Evolutionary conservation across 2,113 vertebrate genomes (phyloP).

Genomic region (Puffinus mauretanicus): DNA sequence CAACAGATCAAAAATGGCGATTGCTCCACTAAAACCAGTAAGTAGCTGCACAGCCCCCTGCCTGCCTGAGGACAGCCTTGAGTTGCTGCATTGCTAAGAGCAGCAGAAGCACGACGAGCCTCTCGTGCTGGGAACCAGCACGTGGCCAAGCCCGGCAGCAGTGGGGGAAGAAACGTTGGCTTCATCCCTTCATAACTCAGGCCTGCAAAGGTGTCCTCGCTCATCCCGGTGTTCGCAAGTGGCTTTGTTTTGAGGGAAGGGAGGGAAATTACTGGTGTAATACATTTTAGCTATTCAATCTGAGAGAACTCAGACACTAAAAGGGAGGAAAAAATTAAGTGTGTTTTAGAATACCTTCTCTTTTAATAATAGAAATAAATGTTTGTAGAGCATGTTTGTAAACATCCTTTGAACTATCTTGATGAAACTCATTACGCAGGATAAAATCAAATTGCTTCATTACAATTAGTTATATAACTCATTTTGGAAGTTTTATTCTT

Average conservation of each 20-base stretch:
- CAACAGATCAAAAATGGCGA: not conserved
- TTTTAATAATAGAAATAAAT: not conserved
- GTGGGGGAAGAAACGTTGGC: not conserved
- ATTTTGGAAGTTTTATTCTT: not conserved
- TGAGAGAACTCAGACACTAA: not conserved
- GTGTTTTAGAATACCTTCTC: not conserved
- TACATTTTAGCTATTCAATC: not conserved
- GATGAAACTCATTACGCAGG: not conserved
- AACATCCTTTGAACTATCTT: not conserved
- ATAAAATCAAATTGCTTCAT: not conserved
- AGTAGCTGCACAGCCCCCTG: not conserved
- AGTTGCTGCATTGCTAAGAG: not conserved
- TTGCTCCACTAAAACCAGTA: not conserved
- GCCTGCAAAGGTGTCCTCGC: not conserved
- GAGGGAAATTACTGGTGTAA: not conserved
- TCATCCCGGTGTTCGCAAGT: not conserved
- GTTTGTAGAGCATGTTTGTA: not conserved
- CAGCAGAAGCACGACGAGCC: fast-evolving
- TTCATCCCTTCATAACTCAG: not conserved
- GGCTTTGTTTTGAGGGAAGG: not conserved
- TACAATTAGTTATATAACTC: not conserved
- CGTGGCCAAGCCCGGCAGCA: fast-evolving
- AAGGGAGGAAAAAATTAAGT: not conserved
- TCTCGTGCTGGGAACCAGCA: not conserved
- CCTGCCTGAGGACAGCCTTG: not conserved